A percentile compares a stretch with the other conserved stretches of the same genome.
Conservation (phyloP, 2,113 vertebrate genomes). For the Neofelis nebulosa region DNA sequence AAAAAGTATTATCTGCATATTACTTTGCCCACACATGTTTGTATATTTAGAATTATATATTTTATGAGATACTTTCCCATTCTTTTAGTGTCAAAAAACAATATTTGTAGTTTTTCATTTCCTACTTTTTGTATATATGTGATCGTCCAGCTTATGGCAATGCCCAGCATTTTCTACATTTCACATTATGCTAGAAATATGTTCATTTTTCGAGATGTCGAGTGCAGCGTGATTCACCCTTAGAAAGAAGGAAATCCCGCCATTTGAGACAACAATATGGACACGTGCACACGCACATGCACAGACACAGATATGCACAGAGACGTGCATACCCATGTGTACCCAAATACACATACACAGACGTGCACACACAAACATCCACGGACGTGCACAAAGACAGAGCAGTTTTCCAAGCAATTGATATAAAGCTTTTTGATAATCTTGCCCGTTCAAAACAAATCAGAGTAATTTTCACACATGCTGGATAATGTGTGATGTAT, state of each 20-base stretch:
- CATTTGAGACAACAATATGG: neutral
- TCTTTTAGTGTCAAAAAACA: neutral
- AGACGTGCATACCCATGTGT: neutral
- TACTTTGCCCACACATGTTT: neutral
- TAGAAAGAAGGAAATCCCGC: neutral
- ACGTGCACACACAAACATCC: too few relatives aligned
- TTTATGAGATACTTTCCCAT: neutral
- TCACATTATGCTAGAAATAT: neutral
- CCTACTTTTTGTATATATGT: neutral
- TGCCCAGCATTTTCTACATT: neutral
- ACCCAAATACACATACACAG: rapidly evolving
- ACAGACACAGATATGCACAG: neutral
- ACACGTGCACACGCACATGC: neutral
- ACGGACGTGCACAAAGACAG: neutral
- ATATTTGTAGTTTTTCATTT: neutral
- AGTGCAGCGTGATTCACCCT: neutral
- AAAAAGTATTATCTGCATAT: neutral
- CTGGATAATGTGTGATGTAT: neutral
- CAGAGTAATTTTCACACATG: neutral
- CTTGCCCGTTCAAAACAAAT: neutral
- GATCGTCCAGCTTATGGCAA: neutral
- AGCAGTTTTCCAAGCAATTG: neutral
- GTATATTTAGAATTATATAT: neutral
- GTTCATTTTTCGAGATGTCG: neutral
- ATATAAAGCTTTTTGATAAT: neutral